phyloP scores from a whole-genome alignment of 1,140 invertebrate species.

The Camponotus vicinus region DNA sequence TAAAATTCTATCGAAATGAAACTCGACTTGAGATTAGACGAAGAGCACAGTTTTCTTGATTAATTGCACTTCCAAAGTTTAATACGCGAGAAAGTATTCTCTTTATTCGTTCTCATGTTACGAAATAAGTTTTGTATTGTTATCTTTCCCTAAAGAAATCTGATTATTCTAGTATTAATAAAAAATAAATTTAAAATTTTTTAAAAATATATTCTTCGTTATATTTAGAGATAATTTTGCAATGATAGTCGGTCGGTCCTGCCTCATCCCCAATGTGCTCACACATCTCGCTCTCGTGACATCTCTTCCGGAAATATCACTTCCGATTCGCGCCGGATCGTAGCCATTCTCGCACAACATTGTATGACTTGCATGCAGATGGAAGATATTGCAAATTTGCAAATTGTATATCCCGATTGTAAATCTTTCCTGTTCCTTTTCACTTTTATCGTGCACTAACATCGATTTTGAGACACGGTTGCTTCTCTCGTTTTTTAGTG shows the following conservation, averaged over 20 bases:
- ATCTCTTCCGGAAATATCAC: conserved; percentile 70
- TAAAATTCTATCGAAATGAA: neutral
- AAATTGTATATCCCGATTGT: conserved; percentile 75
- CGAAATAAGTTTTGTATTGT: neutral
- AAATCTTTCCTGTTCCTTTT: conserved; percentile 68
- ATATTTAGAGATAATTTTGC: conserved; percentile 7
- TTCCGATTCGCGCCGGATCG: conserved; percentile 70
- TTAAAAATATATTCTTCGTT: no score
- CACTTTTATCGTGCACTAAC: conserved; percentile 41
- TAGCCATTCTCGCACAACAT: conserved; percentile 67
- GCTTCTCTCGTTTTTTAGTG: conserved; percentile 1
- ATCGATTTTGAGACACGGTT: conserved; percentile 30
- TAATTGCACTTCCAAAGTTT: neutral
- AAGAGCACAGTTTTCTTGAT: neutral
- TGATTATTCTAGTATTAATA: neutral
- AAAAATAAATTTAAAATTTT: neutral
- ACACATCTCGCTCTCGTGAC: conserved; percentile 49
- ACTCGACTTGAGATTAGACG: neutral
- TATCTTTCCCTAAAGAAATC: neutral
- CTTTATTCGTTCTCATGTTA: no score
- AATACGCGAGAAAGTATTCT: neutral
- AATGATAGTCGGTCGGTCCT: neutral
- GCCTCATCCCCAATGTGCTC: conserved; percentile 12
- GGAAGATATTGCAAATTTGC: conserved; percentile 77
- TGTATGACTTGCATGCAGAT: conserved; percentile 70